Evolutionary conservation across 2,888 invertebrate genomes (phyloP).

Genomic region (Drosophila emarginata): DNA sequence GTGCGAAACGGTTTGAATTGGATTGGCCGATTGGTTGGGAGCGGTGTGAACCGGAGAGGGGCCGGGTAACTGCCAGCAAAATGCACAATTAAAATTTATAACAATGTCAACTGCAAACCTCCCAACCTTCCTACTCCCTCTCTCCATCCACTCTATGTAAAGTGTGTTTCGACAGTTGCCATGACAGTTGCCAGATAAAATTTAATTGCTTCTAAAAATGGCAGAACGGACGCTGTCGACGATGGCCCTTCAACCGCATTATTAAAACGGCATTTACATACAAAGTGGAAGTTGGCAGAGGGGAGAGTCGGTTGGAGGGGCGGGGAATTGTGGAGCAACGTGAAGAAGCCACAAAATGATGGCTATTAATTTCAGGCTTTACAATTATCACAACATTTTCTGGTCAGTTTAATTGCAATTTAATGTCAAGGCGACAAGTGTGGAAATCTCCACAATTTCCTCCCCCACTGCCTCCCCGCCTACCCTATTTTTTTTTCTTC

Average conservation of each 20-base stretch:
- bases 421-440: constrained; percentile 58
- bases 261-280: constrained; percentile 67
- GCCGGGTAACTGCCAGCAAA: background rate
- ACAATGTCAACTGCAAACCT: constrained; percentile 42
- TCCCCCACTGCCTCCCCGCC: background rate
- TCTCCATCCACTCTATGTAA: too few relatives aligned
- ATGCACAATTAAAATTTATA: constrained; percentile 69
- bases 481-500: too few relatives aligned
- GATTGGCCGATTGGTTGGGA: constrained; percentile 21
- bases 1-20: constrained; percentile 15
- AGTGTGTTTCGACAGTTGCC: constrained; percentile 22
- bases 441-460: background rate
- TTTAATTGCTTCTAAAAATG: constrained; percentile 63
- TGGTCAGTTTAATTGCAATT: constrained; percentile 58
- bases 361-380: constrained; percentile 62
- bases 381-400: constrained; percentile 68
- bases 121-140: background rate
- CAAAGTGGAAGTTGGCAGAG: background rate
- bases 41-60: too few relatives aligned
- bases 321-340: background rate
- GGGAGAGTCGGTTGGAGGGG: background rate
- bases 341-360: constrained; percentile 49
- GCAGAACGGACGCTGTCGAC: constrained; percentile 2
- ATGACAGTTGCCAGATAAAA: constrained; percentile 60
- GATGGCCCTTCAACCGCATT: constrained; percentile 45